phyloP scores from a whole-genome alignment of 2,797 vertebrate genomes.

The Nothura maculosa region DNA sequence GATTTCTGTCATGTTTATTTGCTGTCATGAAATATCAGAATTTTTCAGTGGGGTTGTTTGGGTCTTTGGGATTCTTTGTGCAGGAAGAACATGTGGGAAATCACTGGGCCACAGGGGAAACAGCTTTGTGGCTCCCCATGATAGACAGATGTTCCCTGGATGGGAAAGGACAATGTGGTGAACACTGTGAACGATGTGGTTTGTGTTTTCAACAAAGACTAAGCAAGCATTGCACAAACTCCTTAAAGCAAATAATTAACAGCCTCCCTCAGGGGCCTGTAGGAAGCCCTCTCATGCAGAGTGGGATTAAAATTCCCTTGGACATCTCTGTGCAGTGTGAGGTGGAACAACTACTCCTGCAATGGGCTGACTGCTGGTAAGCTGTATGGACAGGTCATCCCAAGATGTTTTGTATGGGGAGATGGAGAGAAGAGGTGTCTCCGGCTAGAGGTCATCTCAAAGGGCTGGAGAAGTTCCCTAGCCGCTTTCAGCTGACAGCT shows the following conservation, averaged over 20 bases:
- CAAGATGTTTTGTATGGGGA: background rate
- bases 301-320: background rate
- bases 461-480: fast-evolving
- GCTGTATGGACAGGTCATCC: background rate
- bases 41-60: conserved; percentile 38
- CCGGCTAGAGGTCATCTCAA: background rate
- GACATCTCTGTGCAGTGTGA: background rate
- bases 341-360: background rate
- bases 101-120: background rate
- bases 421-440: background rate
- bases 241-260: background rate
- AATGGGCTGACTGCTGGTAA: background rate
- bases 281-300: background rate
- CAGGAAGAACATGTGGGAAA: conserved; percentile 30
- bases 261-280: background rate
- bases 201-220: background rate
- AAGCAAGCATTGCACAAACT: background rate
- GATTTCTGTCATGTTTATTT: conserved; percentile 8
- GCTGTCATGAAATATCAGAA: conserved; percentile 13
- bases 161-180: background rate
- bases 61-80: conserved; percentile 22
- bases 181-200: background rate
- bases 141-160: background rate
- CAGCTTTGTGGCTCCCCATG: background rate
- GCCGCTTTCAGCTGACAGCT: background rate